phyloP scores from a whole-genome alignment of 92 coral and sea anemone species.

The Parazoanthus darwini region DNA sequence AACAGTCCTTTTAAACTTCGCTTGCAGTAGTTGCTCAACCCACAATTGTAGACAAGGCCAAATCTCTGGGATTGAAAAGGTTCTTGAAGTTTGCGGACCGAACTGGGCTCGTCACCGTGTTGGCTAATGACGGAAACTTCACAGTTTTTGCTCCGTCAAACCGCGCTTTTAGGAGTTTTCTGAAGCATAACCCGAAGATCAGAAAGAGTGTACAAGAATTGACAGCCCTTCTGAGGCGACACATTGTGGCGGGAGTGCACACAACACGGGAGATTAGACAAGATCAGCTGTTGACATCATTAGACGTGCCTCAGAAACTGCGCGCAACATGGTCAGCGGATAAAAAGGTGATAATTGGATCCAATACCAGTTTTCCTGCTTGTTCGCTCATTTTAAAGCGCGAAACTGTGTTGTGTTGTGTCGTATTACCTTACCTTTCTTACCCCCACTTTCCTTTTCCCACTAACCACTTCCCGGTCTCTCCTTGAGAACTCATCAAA shows the following conservation, averaged over 20 bases:
- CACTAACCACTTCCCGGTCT: too few species aligned
- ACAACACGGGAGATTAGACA: slow-evolving; percentile 1
- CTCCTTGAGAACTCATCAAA: too few species aligned
- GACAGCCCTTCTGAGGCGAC: slow-evolving; percentile 15
- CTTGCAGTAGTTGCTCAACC: slow-evolving; percentile 7
- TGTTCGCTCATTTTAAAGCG: too few species aligned
- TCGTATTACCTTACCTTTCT: too few species aligned
- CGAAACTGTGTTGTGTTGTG: background rate
- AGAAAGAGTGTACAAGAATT: slow-evolving; percentile 7
- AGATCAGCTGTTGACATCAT: slow-evolving; percentile 34
- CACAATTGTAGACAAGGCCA: slow-evolving; percentile 24
- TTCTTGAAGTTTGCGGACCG: slow-evolving; percentile 9
- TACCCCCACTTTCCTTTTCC: too few species aligned
- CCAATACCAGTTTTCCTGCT: background rate
- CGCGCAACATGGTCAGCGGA: slow-evolving; percentile 51
- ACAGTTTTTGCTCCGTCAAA: slow-evolving; percentile 44
- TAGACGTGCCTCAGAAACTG: slow-evolving; percentile 34
- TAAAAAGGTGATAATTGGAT: slow-evolving; percentile 18
- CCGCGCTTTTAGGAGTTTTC: slow-evolving; percentile 20
- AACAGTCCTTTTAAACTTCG: background rate
- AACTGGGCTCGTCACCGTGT: background rate
- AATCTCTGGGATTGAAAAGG: slow-evolving; percentile 2
- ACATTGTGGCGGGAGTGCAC: slow-evolving; percentile 30
- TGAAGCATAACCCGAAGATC: background rate
- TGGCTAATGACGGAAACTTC: slow-evolving; percentile 35